Base-by-base conservation (phyloP, 1,140 invertebrate genomes). In the Paracyclopina nana region DNA sequence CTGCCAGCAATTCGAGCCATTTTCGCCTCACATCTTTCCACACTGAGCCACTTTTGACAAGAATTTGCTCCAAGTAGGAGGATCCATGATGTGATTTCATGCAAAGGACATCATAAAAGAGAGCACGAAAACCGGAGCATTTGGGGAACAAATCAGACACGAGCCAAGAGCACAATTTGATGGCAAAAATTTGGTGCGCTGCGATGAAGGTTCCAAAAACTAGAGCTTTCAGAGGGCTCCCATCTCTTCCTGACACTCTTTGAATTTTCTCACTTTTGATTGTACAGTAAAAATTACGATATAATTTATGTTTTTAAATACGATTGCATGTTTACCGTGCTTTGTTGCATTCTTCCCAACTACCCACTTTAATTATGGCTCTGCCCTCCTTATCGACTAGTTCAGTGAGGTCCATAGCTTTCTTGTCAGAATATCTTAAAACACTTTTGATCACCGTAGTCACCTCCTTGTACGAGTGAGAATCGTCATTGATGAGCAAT, bases 401-500 rank as follows among this genome's bases (percentile, higher is more conserved):
- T 24, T 22, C 29, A 5, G 45, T 48, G 16, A 48, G 22, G 30
- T 48, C 45, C 16, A 16, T 9, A 16, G 45, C 45, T 27, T 25
- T 26, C 27, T 29, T 26, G 8, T 48, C 30, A 2, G 30, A 41
- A 31, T 31, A 50, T 9, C 20, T 14, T 18, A 24, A 28, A 20
- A 31, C 12, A 18, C 22, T 29, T 2, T 18, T 18, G 5, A 50
- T 18, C 8, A 20, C 12, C 11, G 6, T 44, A 22, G 34, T 50
- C 29, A 50, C 48, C 14, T 50, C 31, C 2, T n/a, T n/a, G 18
- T 50, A 50, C 2, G 30, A 42, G 14, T 50, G 48, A 2, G 82
- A 80, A 66, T 97, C 90, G 62, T 97, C 91, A 63, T 97, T 96
- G 62, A 88, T 95, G 1, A 97, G 69, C 52, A 96, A 20, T 2